Evolutionary conservation across 2,888 invertebrate species (phyloP), one percentile per base, ranked within the genome.

Genomic region (Protophormia terraenovae): DNA sequence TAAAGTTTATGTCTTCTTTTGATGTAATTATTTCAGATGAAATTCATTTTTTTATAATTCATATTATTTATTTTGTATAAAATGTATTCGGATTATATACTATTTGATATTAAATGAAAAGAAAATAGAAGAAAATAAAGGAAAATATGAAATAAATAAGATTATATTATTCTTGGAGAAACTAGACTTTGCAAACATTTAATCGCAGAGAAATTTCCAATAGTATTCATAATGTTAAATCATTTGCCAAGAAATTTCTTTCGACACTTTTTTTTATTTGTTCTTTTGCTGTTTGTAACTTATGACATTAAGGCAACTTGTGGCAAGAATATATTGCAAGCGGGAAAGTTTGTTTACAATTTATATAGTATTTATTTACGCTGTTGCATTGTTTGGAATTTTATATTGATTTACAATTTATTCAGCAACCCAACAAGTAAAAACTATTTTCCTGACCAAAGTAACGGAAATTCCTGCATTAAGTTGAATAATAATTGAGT

Each of bases 1-100:
- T 60, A 73, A 60, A 73, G 32, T 62, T 73, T 41, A 22, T 45
- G 16, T 41, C 22, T 19, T 47, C 62, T 2, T 62, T 75, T 62
- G 73, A 75, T 75, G 53, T 53, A 53, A 53, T 75, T 53, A 41
- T 75, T 64, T 75, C 16, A 64, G 41, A 69, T 53, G 2, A 10
- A 67, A 50, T 67, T 12, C 14, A n/a, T 53, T 71, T 53, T 24
- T 47, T n/a, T 32, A 45, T 47, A 45, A 55, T 62, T 35, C 47
- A 47, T 50, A n/a, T 50, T 47, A 45, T 75, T 47, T 47, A n/a
- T 32, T 47, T 35, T 24, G n/a, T 47, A 22, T 72, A n/a, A n/a
- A n/a, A n/a, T 72, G 16, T 14, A 12, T 35, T 10, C 35, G 27
- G 10, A 22, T 32, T 19, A 3, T 3, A 35, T 62, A n/a, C 5